Evolutionary conservation across 2,888 invertebrate species (phyloP).

Genomic region (Buathra laborator): DNA sequence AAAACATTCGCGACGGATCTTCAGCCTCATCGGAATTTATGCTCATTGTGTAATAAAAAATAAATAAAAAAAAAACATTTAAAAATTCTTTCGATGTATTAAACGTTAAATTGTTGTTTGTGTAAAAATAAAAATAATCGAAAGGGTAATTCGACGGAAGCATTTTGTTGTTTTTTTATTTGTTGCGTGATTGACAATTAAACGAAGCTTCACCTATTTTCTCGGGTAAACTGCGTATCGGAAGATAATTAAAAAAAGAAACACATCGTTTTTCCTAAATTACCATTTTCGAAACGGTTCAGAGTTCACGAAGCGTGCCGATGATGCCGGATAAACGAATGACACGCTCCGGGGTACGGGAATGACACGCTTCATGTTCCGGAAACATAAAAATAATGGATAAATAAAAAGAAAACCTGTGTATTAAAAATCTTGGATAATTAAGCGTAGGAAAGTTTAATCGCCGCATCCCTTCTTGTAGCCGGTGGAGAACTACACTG

Average conservation of each 20-base stretch:
- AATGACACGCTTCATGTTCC: neutral
- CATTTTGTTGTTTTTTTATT: no score
- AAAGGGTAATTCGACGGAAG: no score
- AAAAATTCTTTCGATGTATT: neutral
- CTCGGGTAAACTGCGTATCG: no score
- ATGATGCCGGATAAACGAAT: neutral
- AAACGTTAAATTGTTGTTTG: no score
- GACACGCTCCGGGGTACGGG: neutral
- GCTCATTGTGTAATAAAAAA: neutral
- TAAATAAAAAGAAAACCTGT: neutral
- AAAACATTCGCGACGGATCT: neutral
- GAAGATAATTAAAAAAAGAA: no score
- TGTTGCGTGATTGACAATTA: no score
- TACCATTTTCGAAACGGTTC: no score
- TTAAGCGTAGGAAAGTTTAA: constrained; percentile 1
- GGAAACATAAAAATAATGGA: neutral
- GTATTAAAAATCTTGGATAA: neutral
- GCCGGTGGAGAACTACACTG: neutral
- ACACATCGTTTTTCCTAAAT: no score
- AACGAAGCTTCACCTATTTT: no score
- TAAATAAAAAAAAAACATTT: neutral
- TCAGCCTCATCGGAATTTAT: neutral
- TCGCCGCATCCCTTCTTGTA: neutral
- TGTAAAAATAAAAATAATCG: no score
- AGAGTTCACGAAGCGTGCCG: no score